phyloP scores from a whole-genome alignment of 2,113 vertebrate genomes.

The Dicaeum eximium region DNA sequence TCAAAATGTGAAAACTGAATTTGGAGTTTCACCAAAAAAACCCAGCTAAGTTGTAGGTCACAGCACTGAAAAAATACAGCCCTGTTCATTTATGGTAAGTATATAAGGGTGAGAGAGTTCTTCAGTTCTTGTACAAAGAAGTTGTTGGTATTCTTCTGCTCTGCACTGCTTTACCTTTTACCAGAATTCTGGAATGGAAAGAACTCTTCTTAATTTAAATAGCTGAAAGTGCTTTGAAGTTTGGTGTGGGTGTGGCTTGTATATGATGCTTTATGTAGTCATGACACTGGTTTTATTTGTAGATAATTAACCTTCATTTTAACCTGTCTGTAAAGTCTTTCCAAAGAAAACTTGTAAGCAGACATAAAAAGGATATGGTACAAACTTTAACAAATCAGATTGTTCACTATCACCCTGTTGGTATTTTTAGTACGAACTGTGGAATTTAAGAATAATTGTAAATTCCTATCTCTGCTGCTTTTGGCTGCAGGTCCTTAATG shows the following conservation, averaged over 20 bases:
- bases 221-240: background rate
- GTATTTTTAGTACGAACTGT: background rate
- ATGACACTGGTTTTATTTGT: background rate
- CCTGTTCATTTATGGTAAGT: background rate
- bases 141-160: background rate
- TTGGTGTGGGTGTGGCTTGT: background rate
- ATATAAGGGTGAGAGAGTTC: background rate
- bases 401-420: background rate
- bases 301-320: background rate
- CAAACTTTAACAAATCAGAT: background rate
- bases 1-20: background rate
- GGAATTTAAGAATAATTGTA: background rate
- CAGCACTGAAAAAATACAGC: background rate
- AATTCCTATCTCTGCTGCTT: background rate
- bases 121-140: background rate
- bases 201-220: background rate
- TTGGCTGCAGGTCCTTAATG: background rate
- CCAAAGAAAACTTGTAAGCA: background rate
- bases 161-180: background rate
- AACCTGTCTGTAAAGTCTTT: background rate
- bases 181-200: background rate
- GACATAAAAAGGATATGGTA: background rate
- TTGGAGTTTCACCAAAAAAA: background rate
- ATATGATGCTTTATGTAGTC: background rate
- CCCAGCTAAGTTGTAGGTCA: background rate